These are phyloP conservation scores for Conus canariensis DNA, from an alignment of 2,888 invertebrate genomes.

Conservation along the genomic window DNA sequence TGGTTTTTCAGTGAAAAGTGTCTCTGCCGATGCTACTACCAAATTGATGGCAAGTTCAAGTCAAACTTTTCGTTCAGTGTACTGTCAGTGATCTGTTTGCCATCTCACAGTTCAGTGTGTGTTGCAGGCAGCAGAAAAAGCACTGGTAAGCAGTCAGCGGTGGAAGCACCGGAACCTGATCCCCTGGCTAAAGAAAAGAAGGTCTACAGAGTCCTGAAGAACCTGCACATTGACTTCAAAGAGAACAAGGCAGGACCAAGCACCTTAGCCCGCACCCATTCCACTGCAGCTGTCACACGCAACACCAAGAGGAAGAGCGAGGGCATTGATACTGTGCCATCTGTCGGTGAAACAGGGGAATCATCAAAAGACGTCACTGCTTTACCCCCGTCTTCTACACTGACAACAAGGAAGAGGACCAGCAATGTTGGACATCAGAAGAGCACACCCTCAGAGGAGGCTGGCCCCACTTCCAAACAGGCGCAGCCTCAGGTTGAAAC, in stretches of 20 bases:
- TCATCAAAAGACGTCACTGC: neutral
- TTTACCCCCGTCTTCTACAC: neutral
- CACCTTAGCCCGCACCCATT: neutral
- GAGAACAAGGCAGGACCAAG: neutral
- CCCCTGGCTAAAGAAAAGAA: neutral
- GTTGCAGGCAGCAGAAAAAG: constrained; percentile 7
- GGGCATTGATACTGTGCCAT: neutral
- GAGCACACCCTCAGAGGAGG: neutral
- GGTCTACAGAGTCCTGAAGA: constrained; percentile 29
- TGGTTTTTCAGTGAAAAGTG: too few relatives aligned
- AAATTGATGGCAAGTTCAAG: too few relatives aligned
- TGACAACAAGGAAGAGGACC: neutral
- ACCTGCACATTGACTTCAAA: constrained; percentile 22
- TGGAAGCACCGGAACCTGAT: neutral
- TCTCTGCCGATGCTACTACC: too few relatives aligned
- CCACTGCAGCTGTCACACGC: neutral
- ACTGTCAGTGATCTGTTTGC: too few relatives aligned
- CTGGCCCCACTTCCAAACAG: too few relatives aligned
- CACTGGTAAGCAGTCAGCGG: neutral
- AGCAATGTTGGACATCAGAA: neutral
- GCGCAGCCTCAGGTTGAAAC: too few relatives aligned
- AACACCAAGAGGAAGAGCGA: neutral
- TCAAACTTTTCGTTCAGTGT: too few relatives aligned
- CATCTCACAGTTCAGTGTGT: neutral
- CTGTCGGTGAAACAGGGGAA: neutral